Evolutionary conservation across 2,797 vertebrate genomes (phyloP).

Genomic region (Notolepis coatsorum): DNA sequence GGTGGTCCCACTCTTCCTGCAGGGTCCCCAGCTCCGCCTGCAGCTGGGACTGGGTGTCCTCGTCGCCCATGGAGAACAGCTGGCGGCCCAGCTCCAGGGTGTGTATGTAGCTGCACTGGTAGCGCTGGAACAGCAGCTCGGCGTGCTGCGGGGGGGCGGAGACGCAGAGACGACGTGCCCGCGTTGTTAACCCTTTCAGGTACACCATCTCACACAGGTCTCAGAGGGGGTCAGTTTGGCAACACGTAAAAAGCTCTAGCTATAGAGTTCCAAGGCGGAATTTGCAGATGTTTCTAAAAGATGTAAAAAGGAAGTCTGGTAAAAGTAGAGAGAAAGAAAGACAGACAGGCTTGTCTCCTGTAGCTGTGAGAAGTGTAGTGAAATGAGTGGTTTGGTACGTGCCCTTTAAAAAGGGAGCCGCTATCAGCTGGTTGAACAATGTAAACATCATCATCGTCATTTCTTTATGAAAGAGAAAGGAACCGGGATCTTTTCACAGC

Average conservation of each 20-base stretch:
- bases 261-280: too few species aligned
- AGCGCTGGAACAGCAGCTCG: constrained; percentile 84
- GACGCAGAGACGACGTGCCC: too few species aligned
- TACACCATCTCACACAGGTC: too few species aligned
- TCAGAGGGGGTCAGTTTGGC: too few species aligned
- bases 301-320: not conserved
- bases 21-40: constrained; percentile 80
- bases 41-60: constrained; percentile 73
- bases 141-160: constrained; percentile 76
- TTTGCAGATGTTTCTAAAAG: too few species aligned
- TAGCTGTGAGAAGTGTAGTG: too few species aligned
- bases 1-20: constrained; percentile 84
- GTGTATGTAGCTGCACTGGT: constrained; percentile 80
- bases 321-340: not conserved
- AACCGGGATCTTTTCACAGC: constrained; percentile 37
- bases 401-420: not conserved
- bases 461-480: too few species aligned
- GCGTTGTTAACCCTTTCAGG: too few species aligned
- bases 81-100: constrained; percentile 84
- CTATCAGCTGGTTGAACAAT: not conserved
- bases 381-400: not conserved
- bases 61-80: constrained; percentile 75
- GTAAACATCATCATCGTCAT: too few species aligned
- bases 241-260: too few species aligned
- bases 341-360: not conserved